Conservation (phyloP, 2,113 vertebrate species). For the Aepyceros melampus region DNA sequence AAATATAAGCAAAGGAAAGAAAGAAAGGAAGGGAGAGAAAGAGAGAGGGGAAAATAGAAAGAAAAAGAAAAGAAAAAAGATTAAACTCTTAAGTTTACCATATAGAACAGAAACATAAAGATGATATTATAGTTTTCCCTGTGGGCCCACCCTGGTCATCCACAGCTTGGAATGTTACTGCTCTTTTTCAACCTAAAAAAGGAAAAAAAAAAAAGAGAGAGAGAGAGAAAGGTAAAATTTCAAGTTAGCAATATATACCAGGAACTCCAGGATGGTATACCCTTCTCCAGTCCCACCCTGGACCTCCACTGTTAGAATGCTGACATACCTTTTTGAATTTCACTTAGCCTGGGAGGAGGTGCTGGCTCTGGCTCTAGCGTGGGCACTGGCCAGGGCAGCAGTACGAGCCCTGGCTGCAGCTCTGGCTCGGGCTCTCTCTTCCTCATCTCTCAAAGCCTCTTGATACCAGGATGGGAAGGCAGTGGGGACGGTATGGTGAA, state of each 20-base stretch:
- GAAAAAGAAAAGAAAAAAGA: neutral
- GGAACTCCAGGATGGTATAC: neutral
- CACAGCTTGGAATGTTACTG: neutral
- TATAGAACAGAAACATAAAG: neutral
- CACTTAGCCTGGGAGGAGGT: neutral
- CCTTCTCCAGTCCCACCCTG: neutral
- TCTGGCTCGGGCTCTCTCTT: slow-evolving; percentile 45
- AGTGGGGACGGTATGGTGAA: neutral
- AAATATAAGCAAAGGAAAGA: neutral
- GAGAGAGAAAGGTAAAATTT: neutral
- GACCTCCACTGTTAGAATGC: neutral
- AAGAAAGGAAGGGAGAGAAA: neutral
- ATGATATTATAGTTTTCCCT: neutral
- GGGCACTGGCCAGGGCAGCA: neutral
- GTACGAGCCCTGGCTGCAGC: neutral
- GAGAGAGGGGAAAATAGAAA: neutral
- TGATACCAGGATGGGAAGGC: slow-evolving; percentile 41
- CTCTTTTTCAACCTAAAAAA: neutral
- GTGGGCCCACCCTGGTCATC: neutral
- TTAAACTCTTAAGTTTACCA: neutral
- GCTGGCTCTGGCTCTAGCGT: neutral
- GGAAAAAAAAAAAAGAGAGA: neutral
- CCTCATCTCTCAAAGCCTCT: slow-evolving; percentile 52
- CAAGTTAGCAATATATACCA: neutral
- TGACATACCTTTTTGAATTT: neutral